Conservation (phyloP, 2,113 vertebrate genomes). For the Alethe diademata region DNA sequence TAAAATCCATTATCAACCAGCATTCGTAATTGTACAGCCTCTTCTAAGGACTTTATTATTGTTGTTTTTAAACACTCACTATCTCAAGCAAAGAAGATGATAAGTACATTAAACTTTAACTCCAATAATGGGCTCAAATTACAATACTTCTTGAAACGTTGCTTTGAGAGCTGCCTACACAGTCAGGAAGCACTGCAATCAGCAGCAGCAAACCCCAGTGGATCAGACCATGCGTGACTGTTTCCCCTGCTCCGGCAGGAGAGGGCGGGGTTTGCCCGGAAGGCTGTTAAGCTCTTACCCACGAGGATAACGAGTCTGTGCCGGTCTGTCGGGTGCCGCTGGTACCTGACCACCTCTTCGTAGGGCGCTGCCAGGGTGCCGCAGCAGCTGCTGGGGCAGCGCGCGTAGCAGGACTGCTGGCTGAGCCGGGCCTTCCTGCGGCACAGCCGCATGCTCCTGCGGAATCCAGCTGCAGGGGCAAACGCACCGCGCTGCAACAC, state of each 20-base stretch:
- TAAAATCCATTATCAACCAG: background rate
- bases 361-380: slow-evolving; percentile 74
- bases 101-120: background rate
- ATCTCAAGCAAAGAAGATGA: background rate
- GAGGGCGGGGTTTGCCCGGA: background rate
- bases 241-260: background rate
- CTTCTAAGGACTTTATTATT: background rate
- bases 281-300: slow-evolving; percentile 73
- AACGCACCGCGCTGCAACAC: background rate
- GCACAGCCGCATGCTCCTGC: slow-evolving; percentile 89
- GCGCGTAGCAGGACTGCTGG: slow-evolving; percentile 58
- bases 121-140: background rate
- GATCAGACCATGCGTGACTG: background rate
- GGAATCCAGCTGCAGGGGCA: slow-evolving; percentile 85
- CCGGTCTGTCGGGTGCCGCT: slow-evolving; percentile 77
- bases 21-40: background rate
- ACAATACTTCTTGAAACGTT: background rate
- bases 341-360: slow-evolving; percentile 90
- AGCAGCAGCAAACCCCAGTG: background rate
- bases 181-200: background rate
- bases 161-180: background rate
- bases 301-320: slow-evolving; percentile 85
- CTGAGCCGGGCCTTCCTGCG: slow-evolving; percentile 72
- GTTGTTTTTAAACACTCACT: background rate
- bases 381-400: slow-evolving; percentile 72